Percentiles rank a stretch among this genome's conserved stretches.
phyloP scores from a whole-genome alignment of 2,113 vertebrate species.

The Dasyurus viverrinus region DNA sequence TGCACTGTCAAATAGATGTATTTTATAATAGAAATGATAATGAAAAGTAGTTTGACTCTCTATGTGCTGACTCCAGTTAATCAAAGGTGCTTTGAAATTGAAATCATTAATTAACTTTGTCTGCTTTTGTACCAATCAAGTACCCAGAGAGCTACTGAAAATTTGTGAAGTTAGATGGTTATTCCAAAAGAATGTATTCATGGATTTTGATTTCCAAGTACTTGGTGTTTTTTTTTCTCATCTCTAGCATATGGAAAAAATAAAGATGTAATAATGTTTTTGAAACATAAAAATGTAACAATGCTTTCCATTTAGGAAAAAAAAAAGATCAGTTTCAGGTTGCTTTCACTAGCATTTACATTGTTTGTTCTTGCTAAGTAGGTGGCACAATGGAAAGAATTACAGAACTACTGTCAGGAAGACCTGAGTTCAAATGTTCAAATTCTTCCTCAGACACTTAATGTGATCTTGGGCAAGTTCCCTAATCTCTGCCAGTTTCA shows the following conservation, averaged over 20 bases:
- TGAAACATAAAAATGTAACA: not conserved
- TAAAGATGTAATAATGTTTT: not conserved
- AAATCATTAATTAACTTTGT: conserved; percentile 82
- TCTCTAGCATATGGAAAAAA: not conserved
- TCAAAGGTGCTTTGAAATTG: conserved; percentile 83
- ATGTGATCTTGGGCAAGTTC: no score
- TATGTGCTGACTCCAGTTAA: conserved; percentile 79
- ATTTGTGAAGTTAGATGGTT: conserved; percentile 73
- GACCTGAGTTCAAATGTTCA: not conserved
- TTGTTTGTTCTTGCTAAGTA: not conserved
- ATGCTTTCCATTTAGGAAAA: conserved; percentile 14
- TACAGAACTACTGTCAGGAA: not conserved
- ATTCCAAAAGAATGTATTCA: conserved; percentile 55
- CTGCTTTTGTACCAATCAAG: conserved; percentile 75
- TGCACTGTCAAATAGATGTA: conserved; percentile 80
- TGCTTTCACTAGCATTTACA: conserved; percentile 21
- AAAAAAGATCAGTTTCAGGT: not conserved
- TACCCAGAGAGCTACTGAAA: conserved; percentile 63
- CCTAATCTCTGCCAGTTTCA: no score
- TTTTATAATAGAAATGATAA: conserved; percentile 82
- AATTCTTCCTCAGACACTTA: not conserved
- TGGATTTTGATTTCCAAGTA: conserved; percentile 25
- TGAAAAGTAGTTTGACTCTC: conserved; percentile 75
- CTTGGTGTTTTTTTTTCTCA: conserved; percentile 19
- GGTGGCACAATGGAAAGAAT: no score